Percentiles rank a stretch among this genome's conserved stretches.
phyloP scores from a whole-genome alignment of 2,797 vertebrate species.

The Meriones psammophilus region DNA sequence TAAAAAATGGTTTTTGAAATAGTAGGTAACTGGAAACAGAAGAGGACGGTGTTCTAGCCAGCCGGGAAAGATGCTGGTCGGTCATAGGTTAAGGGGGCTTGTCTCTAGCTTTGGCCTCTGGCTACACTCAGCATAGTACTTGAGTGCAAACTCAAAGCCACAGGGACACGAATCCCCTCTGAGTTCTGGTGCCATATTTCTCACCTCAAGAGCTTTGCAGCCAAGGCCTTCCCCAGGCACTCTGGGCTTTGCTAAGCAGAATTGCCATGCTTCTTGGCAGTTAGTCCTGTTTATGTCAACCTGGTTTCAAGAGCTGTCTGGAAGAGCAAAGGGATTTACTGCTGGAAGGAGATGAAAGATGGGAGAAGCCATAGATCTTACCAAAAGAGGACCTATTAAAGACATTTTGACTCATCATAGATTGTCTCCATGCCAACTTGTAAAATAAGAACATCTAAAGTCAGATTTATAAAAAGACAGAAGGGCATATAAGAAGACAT shows the following conservation, averaged over 20 bases:
- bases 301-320: conserved; percentile 76
- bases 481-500: conserved; percentile 48
- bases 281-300: conserved; percentile 81
- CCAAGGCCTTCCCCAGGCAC: conserved; percentile 62
- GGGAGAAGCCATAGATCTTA: conserved; percentile 74
- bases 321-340: conserved; percentile 83
- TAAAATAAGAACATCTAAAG: conserved; percentile 63
- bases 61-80: conserved; percentile 23
- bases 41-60: conserved; percentile 57
- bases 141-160: conserved; percentile 68
- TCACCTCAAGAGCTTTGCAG: conserved; percentile 62
- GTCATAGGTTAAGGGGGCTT: conserved; percentile 48
- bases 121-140: conserved; percentile 7
- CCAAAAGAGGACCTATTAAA: conserved; percentile 75
- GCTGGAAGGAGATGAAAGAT: conserved; percentile 78
- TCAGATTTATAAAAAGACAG: conserved; percentile 68
- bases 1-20: conserved; percentile 65
- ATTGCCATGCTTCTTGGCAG: conserved; percentile 72
- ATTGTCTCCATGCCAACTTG: conserved; percentile 50
- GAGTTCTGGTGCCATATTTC: conserved; percentile 70
- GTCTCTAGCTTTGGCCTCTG: conserved; percentile 53
- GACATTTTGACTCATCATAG: conserved; percentile 73
- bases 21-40: conserved; percentile 76
- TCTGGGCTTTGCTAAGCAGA: conserved; percentile 42
- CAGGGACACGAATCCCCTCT: conserved; percentile 48